A percentile compares a stretch with the other conserved stretches of the same genome.
Conservation (phyloP, 2,113 vertebrate genomes). For the Xenotilapia caudafasciata region DNA sequence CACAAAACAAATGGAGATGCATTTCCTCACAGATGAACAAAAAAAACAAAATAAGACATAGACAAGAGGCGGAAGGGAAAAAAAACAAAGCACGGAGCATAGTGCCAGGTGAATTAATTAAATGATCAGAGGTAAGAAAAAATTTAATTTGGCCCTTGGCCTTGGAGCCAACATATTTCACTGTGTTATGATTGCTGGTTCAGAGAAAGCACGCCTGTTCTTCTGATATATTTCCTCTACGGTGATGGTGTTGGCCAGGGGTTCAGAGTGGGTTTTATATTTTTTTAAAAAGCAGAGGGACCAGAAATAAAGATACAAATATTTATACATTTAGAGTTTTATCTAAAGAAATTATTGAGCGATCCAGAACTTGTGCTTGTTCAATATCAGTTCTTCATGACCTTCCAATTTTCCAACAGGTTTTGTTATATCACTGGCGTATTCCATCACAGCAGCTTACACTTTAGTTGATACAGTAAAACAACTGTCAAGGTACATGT, state of each 20-base stretch:
- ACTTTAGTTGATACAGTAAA: background rate
- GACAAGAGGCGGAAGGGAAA: background rate
- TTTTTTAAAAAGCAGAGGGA: background rate
- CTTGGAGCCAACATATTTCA: background rate
- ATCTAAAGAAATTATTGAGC: background rate
- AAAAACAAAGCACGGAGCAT: background rate
- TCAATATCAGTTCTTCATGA: background rate
- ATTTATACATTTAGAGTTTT: background rate
- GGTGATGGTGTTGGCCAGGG: background rate
- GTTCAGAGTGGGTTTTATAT: background rate
- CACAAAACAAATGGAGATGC: constrained; percentile 38
- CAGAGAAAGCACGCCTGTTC: background rate
- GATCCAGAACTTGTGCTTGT: background rate
- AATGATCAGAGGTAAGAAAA: constrained; percentile 29
- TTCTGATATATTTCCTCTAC: background rate
- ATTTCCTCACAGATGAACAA: constrained; percentile 34
- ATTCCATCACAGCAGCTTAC: background rate
- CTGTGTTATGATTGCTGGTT: constrained; percentile 11
- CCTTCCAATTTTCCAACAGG: background rate
- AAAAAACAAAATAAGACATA: background rate
- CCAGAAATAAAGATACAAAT: background rate
- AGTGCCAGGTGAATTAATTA: constrained; percentile 32
- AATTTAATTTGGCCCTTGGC: background rate
- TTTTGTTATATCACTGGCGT: background rate
- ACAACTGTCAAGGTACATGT: background rate